Percentiles rank a stretch among this genome's conserved stretches.
These are phyloP conservation scores for Dicaeum eximium DNA, from an alignment of 2,113 vertebrate genomes.

Conservation along the genomic window DNA sequence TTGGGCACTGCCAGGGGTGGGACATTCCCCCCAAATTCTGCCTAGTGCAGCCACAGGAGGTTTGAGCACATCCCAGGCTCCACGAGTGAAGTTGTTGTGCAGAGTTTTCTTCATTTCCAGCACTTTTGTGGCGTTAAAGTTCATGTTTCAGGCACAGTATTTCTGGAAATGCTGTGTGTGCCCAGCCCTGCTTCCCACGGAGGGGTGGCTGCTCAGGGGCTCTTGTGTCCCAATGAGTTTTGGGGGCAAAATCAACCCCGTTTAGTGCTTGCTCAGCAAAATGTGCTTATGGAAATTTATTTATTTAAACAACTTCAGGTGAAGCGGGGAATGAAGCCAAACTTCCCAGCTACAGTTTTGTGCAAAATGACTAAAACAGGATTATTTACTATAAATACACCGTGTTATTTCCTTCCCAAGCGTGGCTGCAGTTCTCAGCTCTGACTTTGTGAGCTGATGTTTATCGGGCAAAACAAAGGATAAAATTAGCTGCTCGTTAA, in stretches of 20 bases:
- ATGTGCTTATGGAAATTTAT: background rate
- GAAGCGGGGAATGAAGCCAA: background rate
- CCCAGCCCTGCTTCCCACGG: background rate
- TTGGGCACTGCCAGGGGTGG: background rate
- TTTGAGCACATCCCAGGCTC: background rate
- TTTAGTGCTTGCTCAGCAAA: background rate
- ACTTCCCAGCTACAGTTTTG: background rate
- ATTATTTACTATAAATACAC: background rate
- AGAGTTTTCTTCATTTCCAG: background rate
- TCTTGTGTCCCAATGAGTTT: background rate
- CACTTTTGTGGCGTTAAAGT: background rate
- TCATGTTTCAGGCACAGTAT: accelerated
- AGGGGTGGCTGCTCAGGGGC: background rate
- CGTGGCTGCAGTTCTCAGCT: background rate
- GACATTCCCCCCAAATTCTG: background rate
- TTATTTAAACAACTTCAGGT: background rate
- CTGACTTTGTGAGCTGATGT: background rate
- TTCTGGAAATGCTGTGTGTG: accelerated
- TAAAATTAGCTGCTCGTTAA: background rate
- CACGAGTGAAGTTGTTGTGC: accelerated
- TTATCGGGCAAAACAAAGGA: background rate
- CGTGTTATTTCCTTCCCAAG: background rate
- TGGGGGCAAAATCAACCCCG: background rate
- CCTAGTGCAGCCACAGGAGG: accelerated
- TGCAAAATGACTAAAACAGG: background rate